Conservation (phyloP, 2,113 vertebrate species). For the Cyprinodon brontotheroides region DNA sequence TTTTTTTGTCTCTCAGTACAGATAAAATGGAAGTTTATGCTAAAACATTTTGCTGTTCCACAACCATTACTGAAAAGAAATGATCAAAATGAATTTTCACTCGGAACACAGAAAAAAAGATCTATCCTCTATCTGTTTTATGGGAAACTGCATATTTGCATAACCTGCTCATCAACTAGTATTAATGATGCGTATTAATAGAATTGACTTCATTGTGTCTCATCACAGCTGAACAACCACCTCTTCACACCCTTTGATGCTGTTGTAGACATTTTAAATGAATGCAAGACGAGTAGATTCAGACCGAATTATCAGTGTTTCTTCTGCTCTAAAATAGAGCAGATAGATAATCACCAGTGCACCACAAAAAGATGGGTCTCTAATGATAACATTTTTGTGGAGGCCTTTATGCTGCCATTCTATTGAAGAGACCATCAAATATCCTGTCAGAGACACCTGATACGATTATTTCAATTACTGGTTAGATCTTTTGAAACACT, state of each 20-base stretch:
- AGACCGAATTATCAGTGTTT: constrained; percentile 52
- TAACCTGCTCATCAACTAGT: constrained; percentile 36
- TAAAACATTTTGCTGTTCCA: not conserved
- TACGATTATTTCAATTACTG: constrained; percentile 59
- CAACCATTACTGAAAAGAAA: not conserved
- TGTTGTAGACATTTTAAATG: constrained; percentile 26
- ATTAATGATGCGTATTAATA: constrained; percentile 22
- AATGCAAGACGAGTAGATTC: constrained; percentile 39
- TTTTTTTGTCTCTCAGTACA: too few relatives aligned
- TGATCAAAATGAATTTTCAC: not conserved
- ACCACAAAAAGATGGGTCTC: constrained; percentile 56
- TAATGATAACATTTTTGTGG: constrained; percentile 63
- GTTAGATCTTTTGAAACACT: constrained; percentile 42
- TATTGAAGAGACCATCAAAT: constrained; percentile 51
- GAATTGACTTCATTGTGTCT: constrained; percentile 43
- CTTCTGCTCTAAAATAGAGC: constrained; percentile 39
- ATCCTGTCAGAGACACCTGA: constrained; percentile 30
- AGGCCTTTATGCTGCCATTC: constrained; percentile 55
- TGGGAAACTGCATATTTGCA: constrained; percentile 28
- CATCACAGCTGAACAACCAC: constrained; percentile 30
- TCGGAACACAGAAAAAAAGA: not conserved
- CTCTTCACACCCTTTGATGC: constrained; percentile 46
- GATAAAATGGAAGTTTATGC: not conserved
- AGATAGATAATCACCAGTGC: constrained; percentile 64
- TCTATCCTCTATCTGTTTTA: not conserved